phyloP scores from a whole-genome alignment of 2,888 invertebrate genomes.

The Monochamus alternatus region DNA sequence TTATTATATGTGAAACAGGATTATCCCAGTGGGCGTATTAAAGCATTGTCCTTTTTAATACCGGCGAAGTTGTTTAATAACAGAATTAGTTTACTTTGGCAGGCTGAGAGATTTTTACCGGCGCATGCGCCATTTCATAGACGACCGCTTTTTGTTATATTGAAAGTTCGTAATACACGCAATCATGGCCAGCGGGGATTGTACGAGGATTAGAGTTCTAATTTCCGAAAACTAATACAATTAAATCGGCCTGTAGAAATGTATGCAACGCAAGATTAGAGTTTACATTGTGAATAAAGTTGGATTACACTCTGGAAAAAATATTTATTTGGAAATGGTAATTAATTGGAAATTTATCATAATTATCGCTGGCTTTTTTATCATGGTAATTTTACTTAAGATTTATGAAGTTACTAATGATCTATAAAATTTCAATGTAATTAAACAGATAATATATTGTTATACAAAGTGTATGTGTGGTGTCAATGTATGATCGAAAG shows the following conservation, averaged over 20 bases:
- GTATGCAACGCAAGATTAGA: neutral
- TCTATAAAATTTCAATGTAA: too few species aligned
- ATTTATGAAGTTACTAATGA: too few species aligned
- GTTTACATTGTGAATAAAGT: too few species aligned
- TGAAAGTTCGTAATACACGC: neutral
- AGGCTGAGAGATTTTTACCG: neutral
- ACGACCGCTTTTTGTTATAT: neutral
- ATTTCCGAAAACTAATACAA: neutral
- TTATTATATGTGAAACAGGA: slow-evolving; percentile 18
- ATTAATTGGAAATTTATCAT: too few species aligned
- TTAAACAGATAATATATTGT: too few species aligned
- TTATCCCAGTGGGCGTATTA: slow-evolving; percentile 13
- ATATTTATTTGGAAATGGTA: too few species aligned
- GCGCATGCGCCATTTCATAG: slow-evolving; percentile 7
- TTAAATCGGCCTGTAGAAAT: neutral
- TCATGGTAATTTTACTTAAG: too few species aligned
- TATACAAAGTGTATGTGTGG: too few species aligned
- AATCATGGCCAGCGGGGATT: neutral
- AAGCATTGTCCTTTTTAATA: slow-evolving; percentile 22
- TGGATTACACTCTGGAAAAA: too few species aligned
- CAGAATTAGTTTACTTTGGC: slow-evolving; percentile 5
- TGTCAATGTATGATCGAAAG: too few species aligned
- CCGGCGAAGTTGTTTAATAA: slow-evolving; percentile 9
- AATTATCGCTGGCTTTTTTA: too few species aligned
- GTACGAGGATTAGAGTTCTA: neutral